Base-by-base conservation (phyloP, 53 echinoderm and acorn worm species). In the Paracentrotus lividus region DNA sequence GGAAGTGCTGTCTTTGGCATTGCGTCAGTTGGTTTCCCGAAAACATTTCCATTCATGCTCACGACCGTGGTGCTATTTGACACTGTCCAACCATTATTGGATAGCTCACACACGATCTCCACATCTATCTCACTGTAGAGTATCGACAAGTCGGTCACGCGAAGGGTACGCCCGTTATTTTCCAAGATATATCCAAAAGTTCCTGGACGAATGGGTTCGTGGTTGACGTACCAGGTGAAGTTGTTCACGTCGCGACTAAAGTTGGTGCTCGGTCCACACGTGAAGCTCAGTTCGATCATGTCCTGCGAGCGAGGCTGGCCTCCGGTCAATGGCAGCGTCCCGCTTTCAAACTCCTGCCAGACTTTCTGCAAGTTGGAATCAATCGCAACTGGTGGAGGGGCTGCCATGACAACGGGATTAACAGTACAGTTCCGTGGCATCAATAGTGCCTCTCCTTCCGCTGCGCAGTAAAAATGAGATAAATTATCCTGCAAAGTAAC, bases 191-290 rank as follows among this genome's bases (percentile, higher is more conserved):
- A 94, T 44, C 96, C 97, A 14, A 75, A 67, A 52, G 92, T 96
- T 31, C 85, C 85, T 4, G 88, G 26, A 8, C 38, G 75, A 12
- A 97, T 94, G 9, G 86, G 61, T 27, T 90, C 90, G 27, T 94
- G 88, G 72, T 97, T 94, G n/a, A 95, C 93, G 20, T 95, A 97
- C 97, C 97, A 97, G 1, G 97, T 95, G 88, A 94, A 95, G 77
- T 97, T 97, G 16, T 90, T 84, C 44, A 95, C 51, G 9, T 93
- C 93, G 9, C 88, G 90, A 33, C 92, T 96, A 21, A 92, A 92
- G 31, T 97, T 95, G 23, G 94, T 90, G 86, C 94, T 95, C 31
- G 94, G 93, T 56, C 94, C 93, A 44, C 97, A 97, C 1, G 95
- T 95, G 88, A 97, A 97, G 90, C 90, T 96, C 18, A 96, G 58